These are phyloP conservation scores for Brachyrhaphis roseni DNA, from an alignment of 2,797 vertebrate species.

Conservation along the genomic window DNA sequence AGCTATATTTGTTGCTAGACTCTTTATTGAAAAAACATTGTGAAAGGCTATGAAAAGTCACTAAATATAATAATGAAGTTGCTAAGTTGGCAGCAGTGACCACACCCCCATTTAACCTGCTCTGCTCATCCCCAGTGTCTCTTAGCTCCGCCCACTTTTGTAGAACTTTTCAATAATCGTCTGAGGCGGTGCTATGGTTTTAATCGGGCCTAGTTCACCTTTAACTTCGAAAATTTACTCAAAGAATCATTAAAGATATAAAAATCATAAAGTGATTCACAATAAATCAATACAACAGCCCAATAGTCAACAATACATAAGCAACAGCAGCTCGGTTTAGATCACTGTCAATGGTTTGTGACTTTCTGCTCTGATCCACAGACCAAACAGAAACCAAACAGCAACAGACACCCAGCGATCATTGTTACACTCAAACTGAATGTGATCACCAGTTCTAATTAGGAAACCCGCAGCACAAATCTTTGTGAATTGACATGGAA, in stretches of 20 bases:
- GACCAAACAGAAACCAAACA: background rate
- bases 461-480: background rate
- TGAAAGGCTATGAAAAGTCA: too few relatives aligned
- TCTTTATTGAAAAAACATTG: too few relatives aligned
- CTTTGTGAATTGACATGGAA: background rate
- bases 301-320: background rate
- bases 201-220: background rate
- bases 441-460: background rate
- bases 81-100: too few relatives aligned
- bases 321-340: background rate
- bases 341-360: background rate
- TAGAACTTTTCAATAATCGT: too few relatives aligned
- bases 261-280: background rate
- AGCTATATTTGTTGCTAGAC: too few relatives aligned
- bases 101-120: background rate
- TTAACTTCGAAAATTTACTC: background rate
- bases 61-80: too few relatives aligned
- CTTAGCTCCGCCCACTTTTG: too few relatives aligned
- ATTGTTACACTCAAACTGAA: background rate
- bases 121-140: too few relatives aligned
- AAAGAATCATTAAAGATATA: background rate
- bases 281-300: background rate
- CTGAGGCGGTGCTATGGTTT: background rate
- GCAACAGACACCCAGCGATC: background rate
- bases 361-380: background rate